Base-by-base conservation (phyloP, 2,113 vertebrate genomes). In the Vicugna pacos region DNA sequence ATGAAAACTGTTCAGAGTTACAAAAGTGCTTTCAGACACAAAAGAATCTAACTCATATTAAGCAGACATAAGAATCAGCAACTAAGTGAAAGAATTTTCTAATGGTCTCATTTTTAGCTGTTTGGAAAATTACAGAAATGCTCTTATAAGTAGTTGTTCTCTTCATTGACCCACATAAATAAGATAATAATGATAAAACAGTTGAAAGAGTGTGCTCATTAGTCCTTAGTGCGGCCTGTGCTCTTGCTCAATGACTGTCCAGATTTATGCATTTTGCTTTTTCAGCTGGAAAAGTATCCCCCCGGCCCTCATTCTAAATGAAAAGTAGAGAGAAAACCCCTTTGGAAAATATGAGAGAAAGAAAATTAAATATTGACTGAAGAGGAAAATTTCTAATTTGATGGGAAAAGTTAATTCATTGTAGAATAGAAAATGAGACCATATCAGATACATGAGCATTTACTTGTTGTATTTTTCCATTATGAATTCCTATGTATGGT, bases 301-400 rank as follows among this genome's bases (percentile, higher is more conserved):
- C 75, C 26, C 73, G 50, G 75, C 22, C n/a, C 67, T 96, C 73
- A 62, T 81, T 65, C 54, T 65, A 85, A 76, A 89, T 64, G 35
- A 92, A 94, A 1, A 87, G 8, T 8, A 4, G 32, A 81, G 8
- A 81, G 5, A 65, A 96, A 90, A 86, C 79, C 38, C 73, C 28
- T 93, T 87, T 94, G 58, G 62, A 94, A 96, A 97, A 93, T 94
- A 85, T 85, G 94, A 95, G 54, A 87, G 32, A 94, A 93, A 94
- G 94, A 98, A 97, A 98, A 97, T 97, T 97, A 97, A 97, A 97
- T 98, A 98, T 97, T 97, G 96, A 98, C 94, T 76, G 65, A 93
- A 73, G 46, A 97, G 38, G 88, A 89, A 93, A 72, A 80, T 82
- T 95, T 96, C 76, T 98, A 94, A 97, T 97, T 97, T 86, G 48